Conservation (phyloP, 2,113 vertebrate species). For the Peromyscus maniculatus region DNA sequence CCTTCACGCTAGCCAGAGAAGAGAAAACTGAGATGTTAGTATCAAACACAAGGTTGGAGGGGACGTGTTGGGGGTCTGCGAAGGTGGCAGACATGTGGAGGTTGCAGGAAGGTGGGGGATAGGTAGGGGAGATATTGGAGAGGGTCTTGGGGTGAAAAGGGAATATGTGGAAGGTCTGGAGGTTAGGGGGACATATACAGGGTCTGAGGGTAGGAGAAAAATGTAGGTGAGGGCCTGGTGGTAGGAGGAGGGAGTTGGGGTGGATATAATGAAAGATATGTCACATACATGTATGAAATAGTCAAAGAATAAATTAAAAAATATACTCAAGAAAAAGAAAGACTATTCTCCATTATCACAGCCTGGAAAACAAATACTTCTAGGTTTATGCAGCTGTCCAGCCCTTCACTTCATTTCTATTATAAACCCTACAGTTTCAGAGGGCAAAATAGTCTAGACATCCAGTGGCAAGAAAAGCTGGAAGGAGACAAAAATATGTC, state of each 20-base stretch:
- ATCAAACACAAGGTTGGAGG: not conserved
- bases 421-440: not conserved
- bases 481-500: not conserved
- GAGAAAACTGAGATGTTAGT: not conserved
- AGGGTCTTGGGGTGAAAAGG: not conserved
- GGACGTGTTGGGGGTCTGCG: not conserved
- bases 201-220: not conserved
- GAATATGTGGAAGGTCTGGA: not conserved
- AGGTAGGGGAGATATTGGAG: not conserved
- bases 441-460: not conserved
- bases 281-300: not conserved
- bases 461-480: not conserved
- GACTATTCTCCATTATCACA: not conserved
- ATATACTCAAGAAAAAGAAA: not conserved
- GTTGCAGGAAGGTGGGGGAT: not conserved
- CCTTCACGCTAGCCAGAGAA: not conserved
- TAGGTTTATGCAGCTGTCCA: not conserved
- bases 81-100: not conserved
- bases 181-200: not conserved
- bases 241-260: too few relatives aligned
- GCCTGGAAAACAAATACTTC: not conserved
- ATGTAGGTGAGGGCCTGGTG: not conserved
- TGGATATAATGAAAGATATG: not conserved
- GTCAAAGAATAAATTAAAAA: not conserved
- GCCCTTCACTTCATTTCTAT: constrained; percentile 12